Conservation (phyloP, 2,888 invertebrate species). For the Drosophila paracracens region DNA sequence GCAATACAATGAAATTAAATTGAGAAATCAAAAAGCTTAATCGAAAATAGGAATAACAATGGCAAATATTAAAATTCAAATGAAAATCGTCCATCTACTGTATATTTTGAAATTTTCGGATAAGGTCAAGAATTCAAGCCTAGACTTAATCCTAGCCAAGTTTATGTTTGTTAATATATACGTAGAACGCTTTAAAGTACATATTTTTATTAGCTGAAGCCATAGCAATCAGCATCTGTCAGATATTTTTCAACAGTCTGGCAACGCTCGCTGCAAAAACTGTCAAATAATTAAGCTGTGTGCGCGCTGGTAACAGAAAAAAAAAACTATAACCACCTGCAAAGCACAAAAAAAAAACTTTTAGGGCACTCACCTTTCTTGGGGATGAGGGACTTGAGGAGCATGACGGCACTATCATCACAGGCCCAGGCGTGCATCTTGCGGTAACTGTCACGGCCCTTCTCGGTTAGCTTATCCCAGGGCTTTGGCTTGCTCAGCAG, state of each 20-base stretch:
- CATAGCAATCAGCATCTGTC: slow-evolving; percentile 27
- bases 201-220: background rate
- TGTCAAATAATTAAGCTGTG: slow-evolving; percentile 4
- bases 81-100: background rate
- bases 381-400: slow-evolving; percentile 98
- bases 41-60: background rate
- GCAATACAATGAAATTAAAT: background rate
- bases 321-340: slow-evolving; percentile 3
- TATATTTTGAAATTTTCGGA: background rate
- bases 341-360: slow-evolving; percentile 8
- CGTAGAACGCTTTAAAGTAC: background rate
- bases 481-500: slow-evolving; percentile 99
- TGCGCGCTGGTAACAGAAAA: background rate
- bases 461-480: slow-evolving; percentile 99
- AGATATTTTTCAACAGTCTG: slow-evolving; percentile 3
- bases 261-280: slow-evolving; percentile 5
- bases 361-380: slow-evolving; percentile 94
- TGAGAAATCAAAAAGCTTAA: background rate
- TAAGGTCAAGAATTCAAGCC: background rate
- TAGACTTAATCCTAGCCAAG: background rate
- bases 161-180: too few relatives aligned
- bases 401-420: slow-evolving; percentile 98
- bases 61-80: background rate
- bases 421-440: slow-evolving; percentile 99
- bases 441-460: slow-evolving; percentile 99